Evolutionary conservation across 2,888 invertebrate species (phyloP), one percentile per base, ranked within the genome.

Genomic region (Gandaritis pyraliata): DNA sequence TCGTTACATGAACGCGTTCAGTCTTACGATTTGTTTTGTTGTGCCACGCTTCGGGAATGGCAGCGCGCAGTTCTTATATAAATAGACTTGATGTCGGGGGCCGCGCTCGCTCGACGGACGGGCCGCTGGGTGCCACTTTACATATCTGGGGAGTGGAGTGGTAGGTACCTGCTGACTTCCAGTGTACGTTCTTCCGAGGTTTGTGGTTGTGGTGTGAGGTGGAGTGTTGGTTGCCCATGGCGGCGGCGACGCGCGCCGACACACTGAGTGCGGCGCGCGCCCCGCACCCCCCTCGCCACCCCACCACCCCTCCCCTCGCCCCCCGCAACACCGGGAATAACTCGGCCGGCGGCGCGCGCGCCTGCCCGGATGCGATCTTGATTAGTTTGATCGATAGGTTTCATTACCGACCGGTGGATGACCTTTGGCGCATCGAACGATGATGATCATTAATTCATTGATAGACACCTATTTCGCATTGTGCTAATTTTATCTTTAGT

Each of bases 101-200:
- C 76, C 76, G 80, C 70, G 72, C 53, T n/a, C 53, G 48, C 10
- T 13, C 48, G 58, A 13, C 33, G 46, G 6, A 11, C 33, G 41
- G 51, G 50, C 18, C 23, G 36, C 13, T 29, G 50, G 38, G 48
- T 0, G 48, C 29, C 33, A 64, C 46, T 3, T 23, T 23, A 47
- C 64, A 58, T 49, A 13, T 33, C 50, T 49, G 13, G 46, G 49
- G 56, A 58, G 63, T 54, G 55, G 57, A 47, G 56, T 50, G 63
- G 66, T 50, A 65, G 68, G 62, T 95, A 96, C 96, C 96, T 96
- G 96, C 95, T 76, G 96, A 95, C 91, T 95, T 96, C 96, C 96
- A 96, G 91, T 96, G 96, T 77, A 96, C 95, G 93, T 95, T 95
- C 91, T 96, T 96, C 81, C 94, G 95, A 81, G 94, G 94, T 86